Evolutionary conservation across 2,888 invertebrate species (phyloP).

Genomic region (Unio pictorum): DNA sequence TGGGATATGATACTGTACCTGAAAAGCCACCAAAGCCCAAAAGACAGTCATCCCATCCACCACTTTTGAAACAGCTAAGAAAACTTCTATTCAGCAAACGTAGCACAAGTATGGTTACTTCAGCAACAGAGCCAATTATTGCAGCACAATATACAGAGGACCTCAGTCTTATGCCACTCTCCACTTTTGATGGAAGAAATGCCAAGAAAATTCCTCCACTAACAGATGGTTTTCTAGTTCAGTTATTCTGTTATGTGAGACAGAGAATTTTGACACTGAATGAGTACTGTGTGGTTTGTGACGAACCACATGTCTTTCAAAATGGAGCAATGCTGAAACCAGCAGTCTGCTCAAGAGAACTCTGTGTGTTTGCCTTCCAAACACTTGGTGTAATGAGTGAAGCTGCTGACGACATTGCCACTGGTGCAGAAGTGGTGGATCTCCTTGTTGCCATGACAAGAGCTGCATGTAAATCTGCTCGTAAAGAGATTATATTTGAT

Average conservation of each 20-base stretch:
- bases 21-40: constrained; percentile 9
- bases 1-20: background rate
- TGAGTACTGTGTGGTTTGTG: constrained; percentile 67
- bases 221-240: constrained; percentile 31
- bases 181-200: constrained; percentile 45
- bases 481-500: constrained; percentile 57
- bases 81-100: constrained; percentile 21
- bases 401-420: constrained; percentile 61
- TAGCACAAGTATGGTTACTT: constrained; percentile 10
- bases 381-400: constrained; percentile 67
- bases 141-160: constrained; percentile 19
- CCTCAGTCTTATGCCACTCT: constrained; percentile 41
- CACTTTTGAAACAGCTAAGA: constrained; percentile 26
- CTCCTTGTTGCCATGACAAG: constrained; percentile 63
- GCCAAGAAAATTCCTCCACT: constrained; percentile 52
- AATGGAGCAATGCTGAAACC: constrained; percentile 69
- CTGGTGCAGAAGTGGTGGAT: constrained; percentile 65
- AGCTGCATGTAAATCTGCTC: constrained; percentile 52
- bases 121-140: constrained; percentile 21
- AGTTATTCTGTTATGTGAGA: constrained; percentile 58
- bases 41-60: constrained; percentile 37
- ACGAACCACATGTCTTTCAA: constrained; percentile 65
- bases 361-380: constrained; percentile 67
- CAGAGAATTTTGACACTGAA: constrained; percentile 63
- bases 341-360: constrained; percentile 61